A percentile compares a stretch with the other conserved stretches of the same genome.
phyloP scores from a whole-genome alignment of 2,113 vertebrate genomes.

The Xiphorhynchus elegans region DNA sequence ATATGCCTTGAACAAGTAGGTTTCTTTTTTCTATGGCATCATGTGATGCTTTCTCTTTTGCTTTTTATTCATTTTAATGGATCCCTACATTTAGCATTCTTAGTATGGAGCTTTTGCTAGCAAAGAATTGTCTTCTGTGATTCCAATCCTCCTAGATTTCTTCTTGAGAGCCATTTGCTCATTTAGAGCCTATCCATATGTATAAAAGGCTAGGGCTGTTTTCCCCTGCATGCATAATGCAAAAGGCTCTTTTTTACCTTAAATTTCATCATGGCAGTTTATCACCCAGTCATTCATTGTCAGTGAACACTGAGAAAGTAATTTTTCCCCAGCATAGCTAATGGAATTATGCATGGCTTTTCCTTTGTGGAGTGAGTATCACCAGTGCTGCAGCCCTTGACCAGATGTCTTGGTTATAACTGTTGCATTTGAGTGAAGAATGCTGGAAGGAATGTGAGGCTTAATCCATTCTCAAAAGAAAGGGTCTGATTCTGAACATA shows the following conservation, averaged over 20 bases:
- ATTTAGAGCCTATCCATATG: not conserved
- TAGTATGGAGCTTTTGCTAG: not conserved
- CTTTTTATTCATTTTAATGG: not conserved
- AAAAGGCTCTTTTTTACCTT: not conserved
- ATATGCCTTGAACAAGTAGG: not conserved
- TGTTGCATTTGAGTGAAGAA: conserved; percentile 3
- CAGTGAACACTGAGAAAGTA: not conserved
- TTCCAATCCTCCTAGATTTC: not conserved
- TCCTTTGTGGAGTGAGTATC: not conserved
- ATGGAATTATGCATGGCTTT: not conserved
- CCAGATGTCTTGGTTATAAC: conserved; percentile 45
- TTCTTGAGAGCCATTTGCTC: not conserved
- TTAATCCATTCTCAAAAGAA: not conserved
- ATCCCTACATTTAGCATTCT: not conserved
- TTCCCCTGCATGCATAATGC: not conserved
- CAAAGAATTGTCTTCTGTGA: not conserved
- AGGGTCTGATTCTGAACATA: not conserved
- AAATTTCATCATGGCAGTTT: conserved; percentile 13
- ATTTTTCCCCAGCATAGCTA: not conserved
- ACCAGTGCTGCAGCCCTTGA: conserved; percentile 16
- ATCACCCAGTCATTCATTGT: not conserved
- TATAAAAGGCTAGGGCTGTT: not conserved
- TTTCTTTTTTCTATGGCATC: not conserved
- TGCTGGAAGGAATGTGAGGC: not conserved
- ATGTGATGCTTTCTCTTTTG: not conserved